These are phyloP conservation scores for Cinara cedri DNA, from an alignment of 2,888 invertebrate genomes.

Conservation along the genomic window DNA sequence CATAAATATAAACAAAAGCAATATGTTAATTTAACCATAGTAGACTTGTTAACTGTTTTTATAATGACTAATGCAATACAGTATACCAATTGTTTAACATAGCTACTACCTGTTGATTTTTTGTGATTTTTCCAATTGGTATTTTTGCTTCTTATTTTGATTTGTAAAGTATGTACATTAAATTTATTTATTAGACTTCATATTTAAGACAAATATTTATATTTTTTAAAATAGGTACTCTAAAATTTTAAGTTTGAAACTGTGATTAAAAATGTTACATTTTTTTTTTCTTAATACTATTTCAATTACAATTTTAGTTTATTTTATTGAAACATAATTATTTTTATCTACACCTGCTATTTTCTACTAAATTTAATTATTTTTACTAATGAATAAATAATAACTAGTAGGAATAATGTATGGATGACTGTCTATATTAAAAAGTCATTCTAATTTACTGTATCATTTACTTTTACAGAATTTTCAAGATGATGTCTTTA, in stretches of 20 bases:
- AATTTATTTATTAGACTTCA: neutral
- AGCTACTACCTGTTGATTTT: constrained; percentile 12
- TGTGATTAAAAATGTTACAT: too few relatives aligned
- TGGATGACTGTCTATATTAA: neutral
- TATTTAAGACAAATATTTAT: neutral
- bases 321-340: too few relatives aligned
- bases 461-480: constrained; percentile 17
- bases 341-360: too few relatives aligned
- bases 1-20: neutral
- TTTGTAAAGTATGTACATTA: neutral
- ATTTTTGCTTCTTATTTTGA: neutral
- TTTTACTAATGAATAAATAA: neutral
- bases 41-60: neutral
- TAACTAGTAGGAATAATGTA: neutral
- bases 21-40: neutral
- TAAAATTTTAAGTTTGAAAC: neutral
- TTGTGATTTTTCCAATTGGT: too few relatives aligned
- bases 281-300: neutral
- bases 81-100: neutral
- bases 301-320: neutral
- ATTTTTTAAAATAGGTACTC: neutral
- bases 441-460: neutral
- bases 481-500: constrained; percentile 26
- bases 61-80: neutral
- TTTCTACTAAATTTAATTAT: neutral